Base-by-base conservation (phyloP, 2,113 vertebrate genomes). In the Calypte anna region DNA sequence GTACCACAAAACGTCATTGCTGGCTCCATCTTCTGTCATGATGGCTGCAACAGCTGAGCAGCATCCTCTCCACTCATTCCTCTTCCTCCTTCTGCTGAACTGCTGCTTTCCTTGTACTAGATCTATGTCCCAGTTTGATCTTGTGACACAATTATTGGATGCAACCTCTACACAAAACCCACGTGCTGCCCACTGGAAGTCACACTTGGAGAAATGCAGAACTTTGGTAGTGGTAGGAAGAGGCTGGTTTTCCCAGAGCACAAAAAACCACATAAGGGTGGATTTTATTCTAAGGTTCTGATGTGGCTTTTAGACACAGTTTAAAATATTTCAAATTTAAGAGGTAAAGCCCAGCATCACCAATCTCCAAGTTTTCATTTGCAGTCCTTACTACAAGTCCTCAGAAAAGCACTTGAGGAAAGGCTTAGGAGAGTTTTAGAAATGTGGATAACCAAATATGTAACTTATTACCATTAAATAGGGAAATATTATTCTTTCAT, bases 401-500 rank as follows among this genome's bases (percentile, higher is more conserved):
- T 76, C 53, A 44, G 58, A 88, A 80, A 74, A 59, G 48, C 57
- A 90, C 38, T 43, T 58, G 5, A 62, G 75, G 57, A 72, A 14
- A 79, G 33, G 82, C 78, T 97, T 92, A 62, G 63, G 64, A 48
- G 59, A 67, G 64, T 53, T 94, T 90, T 66, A 82, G 38, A 78
- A 93, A 94, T 20, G 38, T 67, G 88, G 58, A 75, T 91, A 92
- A 91, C 46, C 68, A 91, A 96, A 96, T 30, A 43, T 27, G 83
- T 73, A 54, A 62, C 63, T 57, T 75, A 66, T 59, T 90, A 94
- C 57, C 93, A 90, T 75, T 51, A 19, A 94, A 94, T 84, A 61
- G 82, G 64, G 67, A 97, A 96, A 87, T 83, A 95, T 70, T 91
- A 88, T 92, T 83, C 90, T 82, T 94, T 94, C 93, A 94, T 94